Evolutionary conservation across 2,113 vertebrate genomes (phyloP), one percentile per base, ranked within the genome.

Genomic region (Etheostoma cragini): DNA sequence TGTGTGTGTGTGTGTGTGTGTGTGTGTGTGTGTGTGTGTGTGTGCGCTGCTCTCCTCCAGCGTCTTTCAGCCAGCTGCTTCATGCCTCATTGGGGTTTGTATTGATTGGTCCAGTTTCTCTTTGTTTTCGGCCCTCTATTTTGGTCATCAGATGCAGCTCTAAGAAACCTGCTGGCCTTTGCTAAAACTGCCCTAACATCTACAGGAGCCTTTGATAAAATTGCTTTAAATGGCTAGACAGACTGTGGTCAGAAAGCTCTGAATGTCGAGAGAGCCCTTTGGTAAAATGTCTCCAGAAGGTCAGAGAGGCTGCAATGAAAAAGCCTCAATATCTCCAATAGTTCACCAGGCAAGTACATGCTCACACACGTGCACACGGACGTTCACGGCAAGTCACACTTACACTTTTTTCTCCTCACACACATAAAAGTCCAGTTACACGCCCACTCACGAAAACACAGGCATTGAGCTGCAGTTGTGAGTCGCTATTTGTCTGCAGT

Each of bases 71-170:
- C 83, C 77, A 58, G 87, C 89, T 89, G 89, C 89, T 92, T 93
- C 93, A 93, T 92, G 93, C 88, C 92, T 93, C 91, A 93, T 93
- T 93, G 92, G 87, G 87, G 88, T 88, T 80, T 69, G 74, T 93
- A 94, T 94, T 90, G 93, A 94, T 93, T 89, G 93, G 87, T 92
- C 91, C 89, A 87, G 82, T 90, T 93, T 92, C 91, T 91, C 91
- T 93, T 93, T 93, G 92, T 93, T 93, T 94, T 88, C 91, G 81
- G 56, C 71, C 85, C 78, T 89, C 84, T 94, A 85, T 89, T 93
- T 86, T 81, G 76, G 89, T 84, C 88, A 17, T 86, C 80, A 88
- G 84, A 89, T 86, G 88, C 88, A 73, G 85, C 85, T 85, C 88
- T 75, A 70, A 85, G 86, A 89, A 92, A 91, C 86, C 88, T 52